phyloP scores from a whole-genome alignment of 2,113 vertebrate species.

The Mugil cephalus region DNA sequence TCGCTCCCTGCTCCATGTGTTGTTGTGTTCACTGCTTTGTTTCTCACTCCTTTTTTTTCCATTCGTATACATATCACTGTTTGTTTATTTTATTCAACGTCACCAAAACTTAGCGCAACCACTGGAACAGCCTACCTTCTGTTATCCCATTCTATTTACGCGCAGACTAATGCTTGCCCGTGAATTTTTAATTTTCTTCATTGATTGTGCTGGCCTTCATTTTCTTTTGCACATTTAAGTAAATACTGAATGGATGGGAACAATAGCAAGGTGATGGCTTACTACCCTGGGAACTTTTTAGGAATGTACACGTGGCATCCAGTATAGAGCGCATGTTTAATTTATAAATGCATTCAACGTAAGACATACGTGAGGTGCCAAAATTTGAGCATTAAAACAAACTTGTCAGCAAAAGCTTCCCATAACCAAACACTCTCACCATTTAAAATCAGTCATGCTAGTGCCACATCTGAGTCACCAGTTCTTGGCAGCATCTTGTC shows the following conservation, averaged over 20 bases:
- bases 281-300: background rate
- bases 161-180: background rate
- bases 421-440: background rate
- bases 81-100: conserved; percentile 1
- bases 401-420: background rate
- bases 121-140: conserved; percentile 6
- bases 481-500: background rate
- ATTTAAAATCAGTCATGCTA: background rate
- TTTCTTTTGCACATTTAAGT: conserved; percentile 12
- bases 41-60: conserved; percentile 16
- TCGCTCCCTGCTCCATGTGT: conserved; percentile 37
- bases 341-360: background rate
- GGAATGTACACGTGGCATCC: too few species aligned
- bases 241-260: background rate
- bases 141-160: conserved; percentile 12
- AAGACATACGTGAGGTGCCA: background rate
- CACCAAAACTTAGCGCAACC: background rate
- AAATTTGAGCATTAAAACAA: background rate
- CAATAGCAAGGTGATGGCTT: background rate
- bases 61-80: background rate
- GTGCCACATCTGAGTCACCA: background rate
- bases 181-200: conserved; percentile 4
- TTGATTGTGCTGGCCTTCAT: conserved; percentile 7
- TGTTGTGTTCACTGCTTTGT: conserved; percentile 36
- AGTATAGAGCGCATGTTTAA: too few species aligned